A percentile compares a stretch with the other conserved stretches of the same genome.
Conservation (phyloP, 2,888 invertebrate genomes). For the Drosophila kokeensis region DNA sequence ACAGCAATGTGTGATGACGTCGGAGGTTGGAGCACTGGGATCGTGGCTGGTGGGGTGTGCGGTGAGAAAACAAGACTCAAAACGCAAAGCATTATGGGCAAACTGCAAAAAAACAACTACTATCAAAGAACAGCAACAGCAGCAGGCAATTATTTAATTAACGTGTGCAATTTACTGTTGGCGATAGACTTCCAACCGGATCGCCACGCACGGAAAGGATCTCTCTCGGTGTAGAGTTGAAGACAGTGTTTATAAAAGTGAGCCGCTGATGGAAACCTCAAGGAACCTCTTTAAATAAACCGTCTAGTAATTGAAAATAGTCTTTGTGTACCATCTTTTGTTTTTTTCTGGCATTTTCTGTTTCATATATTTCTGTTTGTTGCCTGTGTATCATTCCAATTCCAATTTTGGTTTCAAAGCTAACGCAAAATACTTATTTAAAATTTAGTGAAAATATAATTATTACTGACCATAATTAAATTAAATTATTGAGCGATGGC, state of each 20-base stretch:
- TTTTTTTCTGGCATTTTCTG: slow-evolving; percentile 35
- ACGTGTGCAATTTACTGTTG: slow-evolving; percentile 66
- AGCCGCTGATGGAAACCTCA: slow-evolving; percentile 36
- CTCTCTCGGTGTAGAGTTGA: slow-evolving; percentile 47
- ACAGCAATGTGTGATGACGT: slow-evolving; percentile 88
- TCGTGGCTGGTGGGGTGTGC: slow-evolving; percentile 58
- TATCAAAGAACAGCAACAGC: slow-evolving; percentile 26
- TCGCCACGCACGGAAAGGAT: slow-evolving; percentile 30
- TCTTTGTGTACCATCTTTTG: slow-evolving; percentile 50
- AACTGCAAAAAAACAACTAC: slow-evolving; percentile 37
- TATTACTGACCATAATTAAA: slow-evolving; percentile 51
- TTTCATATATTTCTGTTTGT: slow-evolving; percentile 50
- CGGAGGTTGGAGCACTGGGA: slow-evolving; percentile 15
- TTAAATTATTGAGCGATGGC: slow-evolving; percentile 57
- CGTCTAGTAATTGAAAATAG: slow-evolving; percentile 43
- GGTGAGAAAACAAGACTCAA: slow-evolving; percentile 78
- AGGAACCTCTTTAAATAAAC: slow-evolving; percentile 44
- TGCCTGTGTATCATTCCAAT: slow-evolving; percentile 78
- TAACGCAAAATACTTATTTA: slow-evolving; percentile 46
- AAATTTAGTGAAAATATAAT: slow-evolving; percentile 51
- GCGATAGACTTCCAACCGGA: slow-evolving; percentile 27
- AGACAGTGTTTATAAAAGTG: slow-evolving; percentile 33
- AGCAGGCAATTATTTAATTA: slow-evolving; percentile 33
- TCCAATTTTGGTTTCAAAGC: slow-evolving; percentile 34
- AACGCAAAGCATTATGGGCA: slow-evolving; percentile 68